Evolutionary conservation across 1,140 invertebrate species (phyloP), one percentile per base, ranked within the genome.

Genomic region (Aphelinus atriplicis): DNA sequence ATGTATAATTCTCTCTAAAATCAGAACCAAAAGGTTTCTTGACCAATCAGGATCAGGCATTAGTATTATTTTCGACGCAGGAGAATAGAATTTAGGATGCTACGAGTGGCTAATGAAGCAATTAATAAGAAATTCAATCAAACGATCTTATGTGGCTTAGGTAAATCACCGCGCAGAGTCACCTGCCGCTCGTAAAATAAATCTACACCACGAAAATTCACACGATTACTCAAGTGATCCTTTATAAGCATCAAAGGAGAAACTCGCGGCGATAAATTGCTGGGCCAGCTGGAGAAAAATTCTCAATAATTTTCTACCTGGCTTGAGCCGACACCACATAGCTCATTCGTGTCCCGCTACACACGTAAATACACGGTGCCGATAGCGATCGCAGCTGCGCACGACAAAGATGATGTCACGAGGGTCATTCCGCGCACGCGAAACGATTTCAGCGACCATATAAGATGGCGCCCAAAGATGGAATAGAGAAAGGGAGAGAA

Each of bases 381-480:
- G 26, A 26, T 26, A 26, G 26, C 26, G 26, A 26, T 26, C 26
- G 46, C 55, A 48, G 9, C 26, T 6, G 5, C 46, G 2, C n/a
- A 7, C 10, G 5, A 42, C 10, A 43, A 70, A 3, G 43, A 65
- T 48, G 62, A 72, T 72, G 71, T 72, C 62, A 55, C 71, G 58
- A 72, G 61, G 55, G 71, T 65, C 47, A 50, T 45, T 57, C 51
- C 26, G 10, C 6, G 56, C 47, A 58, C 63, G 60, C 55, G 46
- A 47, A 71, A 51, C 26, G 50, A 58, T 61, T 66, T 71, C 68
- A 46, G 26, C 53, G 50, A 55, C 63, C 63, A 7, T 60, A 55
- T 26, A 76, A 76, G 74, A 71, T 64, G 68, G 68, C 68, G 68
- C 68, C 58, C 60, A 48, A 66, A 7, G 55, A 42, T 62, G 67